A percentile compares a stretch with the other conserved stretches of the same genome.
Evolutionary conservation across 2,113 vertebrate species (phyloP).

Genomic region (Gymnogyps californianus): DNA sequence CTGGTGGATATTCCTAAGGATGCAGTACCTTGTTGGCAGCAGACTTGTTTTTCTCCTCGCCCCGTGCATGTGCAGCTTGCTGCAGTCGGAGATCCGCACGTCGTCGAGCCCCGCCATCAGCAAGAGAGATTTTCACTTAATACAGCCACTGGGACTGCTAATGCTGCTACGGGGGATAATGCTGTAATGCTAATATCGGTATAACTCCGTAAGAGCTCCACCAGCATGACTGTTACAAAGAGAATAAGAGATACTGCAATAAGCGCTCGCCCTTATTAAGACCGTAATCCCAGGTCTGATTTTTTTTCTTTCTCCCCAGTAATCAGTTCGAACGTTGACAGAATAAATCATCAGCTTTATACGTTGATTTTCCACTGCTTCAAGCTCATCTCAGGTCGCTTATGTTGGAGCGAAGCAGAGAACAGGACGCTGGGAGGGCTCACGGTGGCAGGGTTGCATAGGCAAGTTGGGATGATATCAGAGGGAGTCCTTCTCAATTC

Average conservation of each 20-base stretch:
- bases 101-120: background rate
- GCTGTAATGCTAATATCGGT: background rate
- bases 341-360: background rate
- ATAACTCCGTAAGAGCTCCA: background rate
- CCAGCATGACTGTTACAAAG: background rate
- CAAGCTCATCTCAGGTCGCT: background rate
- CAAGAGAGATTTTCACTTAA: background rate
- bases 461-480: no score
- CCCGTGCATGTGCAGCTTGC: background rate
- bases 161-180: background rate
- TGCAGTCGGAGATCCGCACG: accelerated
- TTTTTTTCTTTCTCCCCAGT: background rate
- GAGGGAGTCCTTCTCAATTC: background rate
- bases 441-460: accelerated
- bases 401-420: background rate
- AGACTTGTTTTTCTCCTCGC: background rate
- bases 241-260: background rate
- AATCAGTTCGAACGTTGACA: background rate
- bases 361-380: background rate
- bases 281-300: background rate
- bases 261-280: background rate
- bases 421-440: background rate
- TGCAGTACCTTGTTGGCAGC: background rate
- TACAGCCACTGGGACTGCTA: background rate
- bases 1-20: background rate